These are phyloP conservation scores for Rallus crepitans DNA, from an alignment of 2,797 vertebrate genomes.

Conservation along the genomic window DNA sequence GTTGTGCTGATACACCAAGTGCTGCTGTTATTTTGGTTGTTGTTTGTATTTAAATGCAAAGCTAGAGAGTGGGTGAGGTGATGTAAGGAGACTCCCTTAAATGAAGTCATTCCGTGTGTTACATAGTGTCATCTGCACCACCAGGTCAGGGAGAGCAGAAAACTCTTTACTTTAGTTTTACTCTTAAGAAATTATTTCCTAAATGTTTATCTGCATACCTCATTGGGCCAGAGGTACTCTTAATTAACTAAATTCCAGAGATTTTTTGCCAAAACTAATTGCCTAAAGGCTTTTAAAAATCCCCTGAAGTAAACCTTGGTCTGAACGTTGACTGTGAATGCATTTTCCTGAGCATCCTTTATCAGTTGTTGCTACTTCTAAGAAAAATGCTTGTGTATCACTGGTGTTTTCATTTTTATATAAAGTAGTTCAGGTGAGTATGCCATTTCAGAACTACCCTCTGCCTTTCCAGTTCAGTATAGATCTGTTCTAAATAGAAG, in stretches of 20 bases:
- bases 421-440: constrained; percentile 96
- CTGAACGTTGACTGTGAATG: neutral
- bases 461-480: neutral
- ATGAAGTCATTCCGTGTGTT: fast-evolving
- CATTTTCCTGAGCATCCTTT: constrained; percentile 58
- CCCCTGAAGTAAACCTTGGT: neutral
- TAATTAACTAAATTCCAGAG: neutral
- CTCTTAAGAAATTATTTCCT: neutral
- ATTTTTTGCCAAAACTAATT: neutral
- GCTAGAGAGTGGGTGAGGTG: too few relatives aligned
- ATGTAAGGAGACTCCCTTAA: fast-evolving
- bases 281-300: neutral
- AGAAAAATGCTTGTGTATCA: constrained; percentile 97
- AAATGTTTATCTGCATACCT: neutral
- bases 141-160: neutral
- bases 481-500: neutral
- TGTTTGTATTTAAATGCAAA: neutral
- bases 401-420: constrained; percentile 98
- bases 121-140: fast-evolving
- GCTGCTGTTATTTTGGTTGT: fast-evolving
- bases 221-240: neutral
- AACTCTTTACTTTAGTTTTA: neutral
- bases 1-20: fast-evolving
- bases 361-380: constrained; percentile 98
- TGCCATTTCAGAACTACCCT: neutral